Conservation (phyloP, 2,113 vertebrate species). For the Brevimyrus niger region DNA sequence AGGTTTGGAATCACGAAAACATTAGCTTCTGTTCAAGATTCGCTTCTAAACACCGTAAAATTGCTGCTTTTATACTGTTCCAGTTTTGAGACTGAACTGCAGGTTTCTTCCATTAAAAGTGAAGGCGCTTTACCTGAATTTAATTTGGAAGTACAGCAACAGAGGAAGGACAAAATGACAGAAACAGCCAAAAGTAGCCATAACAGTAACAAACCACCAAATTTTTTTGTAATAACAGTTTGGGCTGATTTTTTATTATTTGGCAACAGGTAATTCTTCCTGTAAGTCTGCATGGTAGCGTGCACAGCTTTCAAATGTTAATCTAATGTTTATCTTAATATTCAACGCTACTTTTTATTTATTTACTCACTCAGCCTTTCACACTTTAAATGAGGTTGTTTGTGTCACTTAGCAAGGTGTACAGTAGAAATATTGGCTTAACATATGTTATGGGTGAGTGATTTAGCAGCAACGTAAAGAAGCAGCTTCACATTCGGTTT, state of each 20-base stretch:
- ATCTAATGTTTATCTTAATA: neutral
- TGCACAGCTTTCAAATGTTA: neutral
- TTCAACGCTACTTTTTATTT: neutral
- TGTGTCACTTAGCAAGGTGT: constrained; percentile 22
- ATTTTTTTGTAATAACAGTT: neutral
- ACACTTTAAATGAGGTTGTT: constrained; percentile 21
- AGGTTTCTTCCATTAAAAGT: neutral
- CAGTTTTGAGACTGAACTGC: neutral
- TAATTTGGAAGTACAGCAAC: neutral
- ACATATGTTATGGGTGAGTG: neutral
- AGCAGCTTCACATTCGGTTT: neutral
- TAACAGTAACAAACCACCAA: neutral
- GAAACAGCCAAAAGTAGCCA: neutral
- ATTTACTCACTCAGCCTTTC: neutral
- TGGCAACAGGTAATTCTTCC: neutral
- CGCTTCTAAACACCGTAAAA: neutral
- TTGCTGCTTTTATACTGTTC: neutral
- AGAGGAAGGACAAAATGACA: neutral
- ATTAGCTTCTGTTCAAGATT: neutral
- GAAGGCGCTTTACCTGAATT: neutral
- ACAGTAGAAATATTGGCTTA: neutral
- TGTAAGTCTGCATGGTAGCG: neutral
- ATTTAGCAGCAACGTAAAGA: neutral
- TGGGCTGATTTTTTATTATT: neutral
- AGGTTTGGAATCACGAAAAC: neutral